Base-by-base conservation (phyloP, 2,888 invertebrate genomes). In the Ochropleura plecta region DNA sequence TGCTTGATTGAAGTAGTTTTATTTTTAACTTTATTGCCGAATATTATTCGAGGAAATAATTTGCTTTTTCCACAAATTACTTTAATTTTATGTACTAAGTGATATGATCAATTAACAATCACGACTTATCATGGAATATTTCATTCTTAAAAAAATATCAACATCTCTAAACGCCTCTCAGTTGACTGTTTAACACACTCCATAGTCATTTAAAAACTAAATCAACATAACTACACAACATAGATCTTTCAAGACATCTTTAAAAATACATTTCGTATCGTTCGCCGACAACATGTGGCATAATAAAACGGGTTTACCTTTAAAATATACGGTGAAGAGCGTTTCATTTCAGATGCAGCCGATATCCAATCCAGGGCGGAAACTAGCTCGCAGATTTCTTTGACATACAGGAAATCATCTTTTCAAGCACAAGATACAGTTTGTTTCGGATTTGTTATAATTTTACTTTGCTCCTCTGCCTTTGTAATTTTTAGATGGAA, bases 331-430 rank as follows among this genome's bases (percentile, higher is more conserved):
- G 81, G 46, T 65, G 78, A 71, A 67, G 73, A 82, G 79, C 82
- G 82, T 83, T 84, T 87, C 87, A 86, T 85, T 83, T 90, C 90
- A 87, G 84, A 87, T 90, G 89, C 90, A 90, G 87, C 82, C 88
- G 83, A 87, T 88, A 89, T 87, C 87, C 87, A 88, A 87, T 88
- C 83, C 86, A 69, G 64, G 67, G 72, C 78, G 88, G 89, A 88
- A 90, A 88, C 88, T 86, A 85, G 73, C 84, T 86, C 82, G 79
- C 76, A 87, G 85, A 88, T 90, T 88, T 89, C 88, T 88, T 88
- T 88, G 88, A 89, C 89, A 86, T 85, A 79, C 82, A 87, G 91
- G 90, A 91, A 90, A 91, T 90, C 89, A 89, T 88, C 87, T 88
- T 88, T 82, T 81, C 87, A 77, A 76, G 72, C 53, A 75, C 79